Conservation (phyloP, 2,797 vertebrate species). For the Hypotaenidia philippensis region DNA sequence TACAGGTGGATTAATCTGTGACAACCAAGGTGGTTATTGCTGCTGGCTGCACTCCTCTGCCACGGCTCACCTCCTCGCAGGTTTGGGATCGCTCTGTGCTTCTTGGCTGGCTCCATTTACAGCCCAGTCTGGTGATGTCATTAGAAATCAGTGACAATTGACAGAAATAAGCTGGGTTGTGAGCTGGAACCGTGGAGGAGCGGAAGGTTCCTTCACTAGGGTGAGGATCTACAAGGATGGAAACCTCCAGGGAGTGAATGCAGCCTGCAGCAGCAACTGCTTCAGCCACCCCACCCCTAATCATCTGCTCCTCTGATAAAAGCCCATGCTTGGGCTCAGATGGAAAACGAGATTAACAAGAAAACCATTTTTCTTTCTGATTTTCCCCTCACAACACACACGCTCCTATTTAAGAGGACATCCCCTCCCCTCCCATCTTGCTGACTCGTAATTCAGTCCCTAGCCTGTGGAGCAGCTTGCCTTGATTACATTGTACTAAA, state of each 20-base stretch:
- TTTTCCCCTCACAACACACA: not conserved
- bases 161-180: not conserved
- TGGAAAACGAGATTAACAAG: not conserved
- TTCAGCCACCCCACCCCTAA: not conserved
- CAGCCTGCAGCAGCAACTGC: not conserved
- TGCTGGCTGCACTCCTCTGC: not conserved
- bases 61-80: not conserved
- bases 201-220: not conserved
- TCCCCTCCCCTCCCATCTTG: not conserved
- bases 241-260: not conserved
- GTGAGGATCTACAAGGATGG: not conserved
- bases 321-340: not conserved
- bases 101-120: not conserved
- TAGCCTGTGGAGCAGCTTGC: constrained; percentile 14
- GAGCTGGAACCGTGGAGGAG: not conserved
- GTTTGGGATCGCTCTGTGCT: not conserved
- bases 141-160: not conserved
- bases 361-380: not conserved
- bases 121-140: not conserved
- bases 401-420: not conserved
- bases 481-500: constrained; percentile 46
- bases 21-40: not conserved
- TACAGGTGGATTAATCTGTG: not conserved
- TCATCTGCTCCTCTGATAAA: not conserved
- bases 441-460: not conserved